phyloP scores from a whole-genome alignment of 2,113 vertebrate species.

The Tricholaema leucomelas region DNA sequence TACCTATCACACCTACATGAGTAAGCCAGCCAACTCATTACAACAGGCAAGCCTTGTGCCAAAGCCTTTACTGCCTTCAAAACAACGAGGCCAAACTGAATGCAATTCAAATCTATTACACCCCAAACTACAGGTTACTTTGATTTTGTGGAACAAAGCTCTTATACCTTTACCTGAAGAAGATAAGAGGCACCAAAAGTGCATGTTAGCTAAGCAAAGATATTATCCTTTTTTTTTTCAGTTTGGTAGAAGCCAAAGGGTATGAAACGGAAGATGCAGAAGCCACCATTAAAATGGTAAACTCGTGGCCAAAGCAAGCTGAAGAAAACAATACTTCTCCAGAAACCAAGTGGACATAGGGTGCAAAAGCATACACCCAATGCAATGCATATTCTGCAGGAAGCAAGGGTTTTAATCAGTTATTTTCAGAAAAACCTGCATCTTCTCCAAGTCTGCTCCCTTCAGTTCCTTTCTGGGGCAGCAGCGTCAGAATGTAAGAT shows the following conservation, averaged over 20 bases:
- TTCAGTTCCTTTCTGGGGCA: neutral
- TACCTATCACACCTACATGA: constrained; percentile 69
- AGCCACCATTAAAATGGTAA: neutral
- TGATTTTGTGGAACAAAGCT: constrained; percentile 16
- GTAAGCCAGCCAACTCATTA: constrained; percentile 62
- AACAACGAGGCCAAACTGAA: constrained; percentile 57
- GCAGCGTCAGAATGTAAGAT: neutral
- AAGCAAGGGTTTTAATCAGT: neutral
- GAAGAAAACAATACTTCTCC: neutral
- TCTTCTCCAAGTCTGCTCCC: neutral
- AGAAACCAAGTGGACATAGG: neutral
- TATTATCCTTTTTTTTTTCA: neutral
- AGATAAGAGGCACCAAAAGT: neutral
- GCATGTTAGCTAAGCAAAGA: neutral
- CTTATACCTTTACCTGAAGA: neutral
- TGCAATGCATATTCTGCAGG: neutral
- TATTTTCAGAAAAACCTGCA: neutral
- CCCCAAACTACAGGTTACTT: constrained; percentile 53
- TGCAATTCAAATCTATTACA: constrained; percentile 65
- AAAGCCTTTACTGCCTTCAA: constrained; percentile 61
- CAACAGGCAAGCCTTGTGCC: constrained; percentile 43
- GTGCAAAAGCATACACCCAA: accelerated
- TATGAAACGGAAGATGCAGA: neutral
- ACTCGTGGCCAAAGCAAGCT: neutral
- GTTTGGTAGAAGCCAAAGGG: neutral